phyloP scores from a whole-genome alignment of 1,140 invertebrate species.

The Nasonia giraulti region DNA sequence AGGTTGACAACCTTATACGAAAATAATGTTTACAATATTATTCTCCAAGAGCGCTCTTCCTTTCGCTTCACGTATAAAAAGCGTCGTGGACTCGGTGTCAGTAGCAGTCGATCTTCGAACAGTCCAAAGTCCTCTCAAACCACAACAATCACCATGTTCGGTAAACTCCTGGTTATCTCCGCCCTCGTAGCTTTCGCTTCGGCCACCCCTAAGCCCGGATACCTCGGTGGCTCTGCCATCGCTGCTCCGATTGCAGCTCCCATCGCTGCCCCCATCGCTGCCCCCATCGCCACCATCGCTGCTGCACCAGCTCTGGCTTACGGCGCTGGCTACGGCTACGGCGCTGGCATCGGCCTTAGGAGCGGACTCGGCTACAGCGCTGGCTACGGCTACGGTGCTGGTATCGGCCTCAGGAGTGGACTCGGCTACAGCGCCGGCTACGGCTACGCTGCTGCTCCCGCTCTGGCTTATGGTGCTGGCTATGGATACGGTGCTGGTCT shows the following conservation, averaged over 20 bases:
- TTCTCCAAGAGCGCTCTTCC: too few species aligned
- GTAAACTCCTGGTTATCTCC: conserved; percentile 9
- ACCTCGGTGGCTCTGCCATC: background rate
- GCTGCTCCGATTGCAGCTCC: background rate
- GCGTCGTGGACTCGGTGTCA: too few species aligned
- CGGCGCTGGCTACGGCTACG: background rate
- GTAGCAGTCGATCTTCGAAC: conserved; percentile 3
- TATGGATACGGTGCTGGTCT: background rate
- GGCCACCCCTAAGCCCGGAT: background rate
- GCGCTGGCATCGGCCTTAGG: background rate
- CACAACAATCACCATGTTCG: conserved; percentile 1
- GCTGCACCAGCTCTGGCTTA: background rate
- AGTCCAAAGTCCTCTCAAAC: background rate
- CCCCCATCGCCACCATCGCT: background rate
- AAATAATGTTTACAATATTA: too few species aligned
- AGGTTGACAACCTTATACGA: too few species aligned
- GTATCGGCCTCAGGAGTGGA: background rate
- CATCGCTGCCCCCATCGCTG: too few species aligned
- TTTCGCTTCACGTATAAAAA: too few species aligned
- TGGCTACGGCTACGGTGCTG: background rate
- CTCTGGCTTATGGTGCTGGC: background rate
- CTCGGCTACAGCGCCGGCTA: background rate
- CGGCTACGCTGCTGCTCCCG: background rate
- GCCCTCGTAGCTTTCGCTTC: background rate
- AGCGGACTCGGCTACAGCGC: background rate